phyloP scores from a whole-genome alignment of 2,888 invertebrate species.

The Aricia artaxerxes region DNA sequence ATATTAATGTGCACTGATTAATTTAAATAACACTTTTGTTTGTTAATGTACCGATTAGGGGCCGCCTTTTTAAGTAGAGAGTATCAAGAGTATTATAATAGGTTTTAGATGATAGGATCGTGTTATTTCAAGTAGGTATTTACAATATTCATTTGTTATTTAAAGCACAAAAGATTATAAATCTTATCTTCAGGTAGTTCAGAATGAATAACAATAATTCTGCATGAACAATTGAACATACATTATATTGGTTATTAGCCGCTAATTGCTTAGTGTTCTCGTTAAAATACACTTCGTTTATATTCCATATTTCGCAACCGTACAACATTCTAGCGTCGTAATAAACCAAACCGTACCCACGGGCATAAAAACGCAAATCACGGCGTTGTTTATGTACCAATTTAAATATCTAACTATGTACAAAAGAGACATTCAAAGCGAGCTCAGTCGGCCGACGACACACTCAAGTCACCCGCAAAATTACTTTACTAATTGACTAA shows the following conservation, averaged over 20 bases:
- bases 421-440: conserved; percentile 32
- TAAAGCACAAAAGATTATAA: not conserved
- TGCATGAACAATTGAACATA: not conserved
- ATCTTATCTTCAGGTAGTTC: not conserved
- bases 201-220: not conserved
- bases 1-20: conserved; percentile 1
- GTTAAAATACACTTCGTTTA: not conserved
- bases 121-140: not conserved
- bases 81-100: not conserved
- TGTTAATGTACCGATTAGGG: conserved; percentile 8
- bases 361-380: conserved; percentile 10
- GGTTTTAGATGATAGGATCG: not conserved
- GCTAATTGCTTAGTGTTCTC: not conserved
- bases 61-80: conserved; percentile 1
- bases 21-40: conserved; percentile 1
- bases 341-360: not conserved
- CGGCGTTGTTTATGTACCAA: conserved; percentile 26
- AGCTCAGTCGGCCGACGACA: conserved; percentile 61
- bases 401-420: conserved; percentile 33
- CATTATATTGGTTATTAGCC: not conserved
- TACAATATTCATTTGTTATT: not conserved
- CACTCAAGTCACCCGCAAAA: conserved; percentile 80
- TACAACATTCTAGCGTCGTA: not conserved
- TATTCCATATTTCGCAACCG: conserved; percentile 9
- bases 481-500: conserved; percentile 81